A percentile compares a stretch with the other conserved stretches of the same genome.
Conservation (phyloP, 2,797 vertebrate species). For the Acanthiza pusilla region DNA sequence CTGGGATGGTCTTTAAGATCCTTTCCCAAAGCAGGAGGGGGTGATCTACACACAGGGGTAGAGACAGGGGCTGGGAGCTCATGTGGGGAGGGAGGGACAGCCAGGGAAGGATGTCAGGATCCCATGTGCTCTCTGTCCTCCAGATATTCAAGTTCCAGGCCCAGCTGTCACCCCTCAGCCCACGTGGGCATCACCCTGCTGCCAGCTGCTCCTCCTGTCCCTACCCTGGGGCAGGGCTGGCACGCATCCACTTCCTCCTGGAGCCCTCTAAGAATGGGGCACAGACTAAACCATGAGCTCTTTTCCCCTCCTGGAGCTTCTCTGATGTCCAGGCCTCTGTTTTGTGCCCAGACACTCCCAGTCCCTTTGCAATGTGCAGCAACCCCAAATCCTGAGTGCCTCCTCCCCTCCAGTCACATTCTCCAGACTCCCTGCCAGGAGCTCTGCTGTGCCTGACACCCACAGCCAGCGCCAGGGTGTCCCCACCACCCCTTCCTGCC, state of each 20-base stretch:
- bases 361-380: not conserved
- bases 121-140: not conserved
- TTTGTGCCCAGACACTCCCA: too few species aligned
- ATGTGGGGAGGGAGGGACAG: not conserved
- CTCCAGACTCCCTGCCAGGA: not conserved
- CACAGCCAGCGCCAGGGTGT: not conserved
- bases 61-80: not conserved
- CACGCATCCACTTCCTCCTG: not conserved
- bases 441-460: not conserved
- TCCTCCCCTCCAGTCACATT: not conserved
- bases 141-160: not conserved
- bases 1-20: not conserved
- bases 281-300: not conserved
- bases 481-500: not conserved
- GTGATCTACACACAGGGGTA: rapidly evolving
- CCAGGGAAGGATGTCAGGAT: not conserved
- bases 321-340: not conserved
- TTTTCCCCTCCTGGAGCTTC: not conserved
- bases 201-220: not conserved
- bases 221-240: not conserved
- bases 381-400: not conserved
- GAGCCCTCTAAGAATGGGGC: too few species aligned
- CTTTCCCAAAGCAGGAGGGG: too few species aligned
- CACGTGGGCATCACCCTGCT: not conserved
- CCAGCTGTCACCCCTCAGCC: not conserved